These are phyloP conservation scores for Linnaemya vulpina DNA, from an alignment of 2,888 invertebrate genomes.

Conservation along the genomic window DNA sequence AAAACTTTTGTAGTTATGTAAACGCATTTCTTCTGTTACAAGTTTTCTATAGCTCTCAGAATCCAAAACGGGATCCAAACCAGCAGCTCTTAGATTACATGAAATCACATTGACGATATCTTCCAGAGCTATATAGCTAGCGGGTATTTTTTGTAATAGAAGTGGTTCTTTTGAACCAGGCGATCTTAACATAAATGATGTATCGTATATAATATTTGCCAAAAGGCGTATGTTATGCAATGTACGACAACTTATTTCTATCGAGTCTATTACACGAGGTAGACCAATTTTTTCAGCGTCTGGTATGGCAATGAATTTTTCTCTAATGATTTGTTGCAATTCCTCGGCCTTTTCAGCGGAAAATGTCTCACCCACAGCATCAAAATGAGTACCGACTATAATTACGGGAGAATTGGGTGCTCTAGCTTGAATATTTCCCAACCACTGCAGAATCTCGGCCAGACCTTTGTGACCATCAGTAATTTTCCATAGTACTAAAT, in stretches of 20 bases:
- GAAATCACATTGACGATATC: slow-evolving; percentile 94
- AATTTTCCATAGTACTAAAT: slow-evolving; percentile 97
- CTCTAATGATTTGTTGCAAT: slow-evolving; percentile 93
- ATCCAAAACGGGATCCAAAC: slow-evolving; percentile 91
- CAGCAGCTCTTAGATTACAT: slow-evolving; percentile 87
- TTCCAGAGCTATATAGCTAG: slow-evolving; percentile 96
- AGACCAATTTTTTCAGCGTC: slow-evolving; percentile 98
- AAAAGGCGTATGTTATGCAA: slow-evolving; percentile 94
- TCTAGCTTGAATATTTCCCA: slow-evolving; percentile 96
- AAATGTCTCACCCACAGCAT: slow-evolving; percentile 86
- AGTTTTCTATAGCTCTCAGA: slow-evolving; percentile 88
- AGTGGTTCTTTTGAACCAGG: slow-evolving; percentile 96
- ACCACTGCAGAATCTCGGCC: slow-evolving; percentile 95
- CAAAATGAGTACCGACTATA: slow-evolving; percentile 98
- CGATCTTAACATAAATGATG: slow-evolving; percentile 94
- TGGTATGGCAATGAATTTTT: slow-evolving; percentile 94
- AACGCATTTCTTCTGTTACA: slow-evolving; percentile 82
- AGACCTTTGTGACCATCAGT: slow-evolving; percentile 96
- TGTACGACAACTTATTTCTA: slow-evolving; percentile 94
- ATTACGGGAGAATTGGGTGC: slow-evolving; percentile 98
- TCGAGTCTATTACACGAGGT: slow-evolving; percentile 95
- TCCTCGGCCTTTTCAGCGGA: slow-evolving; percentile 85
- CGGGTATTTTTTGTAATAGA: slow-evolving; percentile 96
- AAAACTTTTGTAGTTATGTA: slow-evolving; percentile 82
- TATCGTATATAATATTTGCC: slow-evolving; percentile 96